Evolutionary conservation across 2,888 invertebrate genomes (phyloP).

Genomic region (Ernsta delagoae): DNA sequence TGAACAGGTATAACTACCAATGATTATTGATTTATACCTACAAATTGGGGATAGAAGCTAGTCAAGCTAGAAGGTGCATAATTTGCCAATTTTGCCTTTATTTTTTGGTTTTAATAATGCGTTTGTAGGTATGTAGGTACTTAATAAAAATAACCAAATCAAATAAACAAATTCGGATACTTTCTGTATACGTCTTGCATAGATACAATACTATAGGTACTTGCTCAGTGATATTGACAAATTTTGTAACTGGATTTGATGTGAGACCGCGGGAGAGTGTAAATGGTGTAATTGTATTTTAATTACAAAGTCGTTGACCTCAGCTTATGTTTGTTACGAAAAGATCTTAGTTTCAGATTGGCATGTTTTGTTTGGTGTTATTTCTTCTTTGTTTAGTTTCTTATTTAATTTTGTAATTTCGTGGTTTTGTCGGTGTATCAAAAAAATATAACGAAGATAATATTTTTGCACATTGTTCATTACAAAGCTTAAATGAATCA

Average conservation of each 20-base stretch:
- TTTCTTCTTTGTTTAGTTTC: neutral
- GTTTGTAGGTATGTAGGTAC: no score
- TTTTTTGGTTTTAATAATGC: no score
- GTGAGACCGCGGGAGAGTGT: constrained; percentile 43
- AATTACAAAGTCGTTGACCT: constrained; percentile 46
- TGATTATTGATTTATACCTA: no score
- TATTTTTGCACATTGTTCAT: no score
- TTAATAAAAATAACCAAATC: no score
- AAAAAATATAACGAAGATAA: no score
- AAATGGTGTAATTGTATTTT: constrained; percentile 46
- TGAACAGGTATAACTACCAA: no score
- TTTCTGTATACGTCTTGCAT: neutral
- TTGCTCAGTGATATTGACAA: constrained; percentile 44
- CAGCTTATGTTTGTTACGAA: constrained; percentile 29
- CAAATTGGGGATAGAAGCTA: no score
- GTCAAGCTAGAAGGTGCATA: no score
- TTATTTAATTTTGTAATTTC: neutral
- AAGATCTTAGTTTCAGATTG: constrained; percentile 14
- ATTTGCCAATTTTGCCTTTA: no score
- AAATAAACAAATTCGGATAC: neutral
- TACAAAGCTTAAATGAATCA: no score
- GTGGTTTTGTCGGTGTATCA: neutral
- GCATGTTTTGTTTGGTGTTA: neutral
- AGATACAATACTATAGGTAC: constrained; percentile 15
- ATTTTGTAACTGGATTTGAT: constrained; percentile 45